These are phyloP conservation scores for Galaxias olidus DNA, from an alignment of 2,797 vertebrate genomes.

Conservation along the genomic window DNA sequence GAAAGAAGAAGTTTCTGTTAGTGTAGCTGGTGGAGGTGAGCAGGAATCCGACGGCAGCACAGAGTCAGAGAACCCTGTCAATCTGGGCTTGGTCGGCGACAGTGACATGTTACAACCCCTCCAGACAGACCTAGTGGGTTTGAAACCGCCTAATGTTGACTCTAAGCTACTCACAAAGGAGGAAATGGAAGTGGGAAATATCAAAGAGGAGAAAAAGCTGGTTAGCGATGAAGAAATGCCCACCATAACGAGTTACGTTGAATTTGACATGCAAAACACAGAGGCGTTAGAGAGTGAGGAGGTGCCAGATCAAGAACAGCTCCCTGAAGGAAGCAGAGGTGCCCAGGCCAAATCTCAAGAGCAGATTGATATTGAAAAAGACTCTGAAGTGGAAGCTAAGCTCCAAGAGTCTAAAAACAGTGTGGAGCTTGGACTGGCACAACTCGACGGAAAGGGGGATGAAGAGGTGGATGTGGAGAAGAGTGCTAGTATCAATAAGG, in stretches of 20 bases:
- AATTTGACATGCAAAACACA: constrained; percentile 43
- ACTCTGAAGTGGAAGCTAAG: constrained; percentile 13
- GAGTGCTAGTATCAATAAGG: constrained; percentile 46
- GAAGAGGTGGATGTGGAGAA: constrained; percentile 41
- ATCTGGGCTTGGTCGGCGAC: constrained; percentile 67
- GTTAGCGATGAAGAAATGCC: constrained; percentile 34
- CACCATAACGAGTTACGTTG: constrained; percentile 39
- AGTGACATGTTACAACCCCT: constrained; percentile 46
- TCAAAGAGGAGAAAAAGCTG: constrained; percentile 21
- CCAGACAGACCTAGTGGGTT: constrained; percentile 26
- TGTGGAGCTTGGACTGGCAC: constrained; percentile 23
- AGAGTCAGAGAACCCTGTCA: constrained; percentile 62
- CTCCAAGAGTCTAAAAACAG: constrained; percentile 36
- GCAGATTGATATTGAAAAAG: constrained; percentile 1
- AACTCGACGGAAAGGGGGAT: constrained; percentile 14
- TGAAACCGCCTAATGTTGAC: constrained; percentile 21
- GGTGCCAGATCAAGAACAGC: constrained; percentile 19
- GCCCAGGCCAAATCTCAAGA: constrained; percentile 24
- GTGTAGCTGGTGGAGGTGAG: constrained; percentile 7
- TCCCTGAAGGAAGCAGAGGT: constrained; percentile 15
- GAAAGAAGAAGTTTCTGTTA: constrained; percentile 21
- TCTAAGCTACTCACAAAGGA: constrained; percentile 18
- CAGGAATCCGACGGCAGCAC: constrained; percentile 60
- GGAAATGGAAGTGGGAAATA: constrained; percentile 5
- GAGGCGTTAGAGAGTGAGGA: constrained; percentile 43